Evolutionary conservation across 2,888 invertebrate species (phyloP), one percentile per base, ranked within the genome.

Genomic region (Microctonus brassicae): DNA sequence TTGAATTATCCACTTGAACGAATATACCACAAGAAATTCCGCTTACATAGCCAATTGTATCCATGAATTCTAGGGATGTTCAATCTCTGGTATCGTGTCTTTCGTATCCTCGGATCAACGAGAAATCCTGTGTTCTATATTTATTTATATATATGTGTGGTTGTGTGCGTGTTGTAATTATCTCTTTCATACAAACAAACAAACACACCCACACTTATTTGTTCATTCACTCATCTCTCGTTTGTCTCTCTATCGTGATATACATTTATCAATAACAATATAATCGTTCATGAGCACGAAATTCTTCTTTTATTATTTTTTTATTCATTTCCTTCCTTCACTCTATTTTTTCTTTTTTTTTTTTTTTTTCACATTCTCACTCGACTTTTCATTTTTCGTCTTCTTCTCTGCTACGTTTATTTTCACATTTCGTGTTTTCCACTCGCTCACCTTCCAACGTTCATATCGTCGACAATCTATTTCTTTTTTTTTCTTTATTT

Each of bases 381-480:
- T 55, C 26, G 20, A 47, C 39, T 34, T 29, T 29, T 34, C 55
- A 24, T 17, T 36, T 26, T 64, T 57, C 26, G 36, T 10, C 29
- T 62, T 57, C 33, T 42, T 29, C n/a, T 60, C 52, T 53, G 26
- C 17, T 65, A 26, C 24, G 53, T 60, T 70, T 60, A 52, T 34
- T 47, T 58, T 65, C 47, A 26, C 47, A 60, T 60, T 29, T 52
- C 26, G 57, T 58, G 33, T 33, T 58, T 60, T 61, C 53, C 66
- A 53, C 29, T 53, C n/a, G 52, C 70, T 60, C 61, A 33, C 33
- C 20, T 58, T 17, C 29, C 36, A 20, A 36, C 11, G 36, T 20
- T 47, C 26, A 72, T 69, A 53, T 69, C 66, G 17, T 61, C 39
- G 65, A 70, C 22, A 69, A 68, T 58, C 13, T 55, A 22, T 62